A percentile compares a stretch with the other conserved stretches of the same genome.
phyloP scores from a whole-genome alignment of 2,888 invertebrate species.

The Caenorhabditis becei region DNA sequence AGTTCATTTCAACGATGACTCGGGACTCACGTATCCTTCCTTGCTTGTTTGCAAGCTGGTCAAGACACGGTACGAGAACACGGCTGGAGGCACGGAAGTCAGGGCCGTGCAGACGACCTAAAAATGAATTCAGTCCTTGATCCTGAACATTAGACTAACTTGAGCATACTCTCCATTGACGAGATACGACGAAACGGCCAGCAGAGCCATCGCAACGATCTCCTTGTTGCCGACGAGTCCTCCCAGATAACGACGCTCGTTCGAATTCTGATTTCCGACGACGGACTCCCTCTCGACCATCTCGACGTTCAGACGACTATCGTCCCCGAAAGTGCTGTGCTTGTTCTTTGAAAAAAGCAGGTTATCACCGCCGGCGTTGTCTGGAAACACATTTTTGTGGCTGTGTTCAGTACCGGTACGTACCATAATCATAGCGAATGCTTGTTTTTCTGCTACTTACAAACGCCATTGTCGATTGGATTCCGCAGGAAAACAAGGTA shows the following conservation, averaged over 20 bases:
- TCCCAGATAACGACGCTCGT: constrained; percentile 21
- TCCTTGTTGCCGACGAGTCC: constrained; percentile 41
- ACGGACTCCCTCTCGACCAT: constrained; percentile 22
- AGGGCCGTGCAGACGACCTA: constrained; percentile 44
- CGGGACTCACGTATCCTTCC: constrained; percentile 58
- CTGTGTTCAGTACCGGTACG: background rate
- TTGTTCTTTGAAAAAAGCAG: background rate
- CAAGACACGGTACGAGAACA: constrained; percentile 56
- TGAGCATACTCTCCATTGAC: constrained; percentile 57
- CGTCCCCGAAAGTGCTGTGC: background rate
- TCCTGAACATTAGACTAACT: background rate
- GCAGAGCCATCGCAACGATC: background rate
- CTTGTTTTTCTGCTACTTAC: background rate
- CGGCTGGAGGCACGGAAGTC: constrained; percentile 60
- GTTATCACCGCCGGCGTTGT: constrained; percentile 43
- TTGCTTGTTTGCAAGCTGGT: constrained; percentile 25
- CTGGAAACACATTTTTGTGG: constrained; percentile 8
- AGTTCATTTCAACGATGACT: background rate
- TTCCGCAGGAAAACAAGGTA: background rate
- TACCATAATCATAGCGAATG: constrained; percentile 17
- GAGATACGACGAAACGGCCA: constrained; percentile 39
- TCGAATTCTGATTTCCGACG: background rate
- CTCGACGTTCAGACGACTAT: constrained; percentile 3
- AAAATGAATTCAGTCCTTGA: background rate
- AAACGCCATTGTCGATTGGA: background rate